Base-by-base conservation (phyloP, 23 tunicate genomes). In the Halocynthia roretzi region DNA sequence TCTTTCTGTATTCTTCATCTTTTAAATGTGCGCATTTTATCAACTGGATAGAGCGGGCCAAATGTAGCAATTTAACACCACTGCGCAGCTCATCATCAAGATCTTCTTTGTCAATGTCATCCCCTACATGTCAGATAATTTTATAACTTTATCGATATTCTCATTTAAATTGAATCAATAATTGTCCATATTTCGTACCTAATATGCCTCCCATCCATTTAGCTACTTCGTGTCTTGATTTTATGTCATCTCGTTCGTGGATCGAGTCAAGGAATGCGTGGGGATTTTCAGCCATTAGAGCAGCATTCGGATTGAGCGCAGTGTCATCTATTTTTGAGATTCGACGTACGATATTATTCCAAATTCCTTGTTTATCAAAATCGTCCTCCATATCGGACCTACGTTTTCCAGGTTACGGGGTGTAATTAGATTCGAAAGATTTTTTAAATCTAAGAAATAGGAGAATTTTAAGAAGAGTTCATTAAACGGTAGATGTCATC, bases 171-270 rank as follows among this genome's bases (percentile, higher is more conserved):
- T 31, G 2, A 31, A 1, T 31, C 44, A 31, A 1, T 31, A 31
- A 31, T 31, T 31, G 44, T 31, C 44, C 23, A 67, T 20, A 20
- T 55, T 12, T 21, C 83, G 8, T 66, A 81, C 84, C 84, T 51
- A 81, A 56, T 10, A 81, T 71, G 21, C 60, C 84, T 12, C 78
- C 78, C 15, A 81, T 71, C 84, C 84, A 81, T 7, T 55, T 54
- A 21, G 78, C 84, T 53, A 81, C 51, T 54, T 81, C 84, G 7
- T 14, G 21, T 53, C 75, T 48, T 50, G 52, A 71, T 8, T 12
- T 8, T 21, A 55, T 51, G 6, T 54, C 77, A 20, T 81, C 84
- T 12, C 12, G 31, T 7, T 56, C 40, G 15, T 68, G 84, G 2
- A 70, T 71, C 15, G 49, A 23, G 58, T 18, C 61, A 52, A 81